These are phyloP conservation scores for Melanchra persicariae DNA, from an alignment of 2,888 invertebrate species.

Conservation along the genomic window DNA sequence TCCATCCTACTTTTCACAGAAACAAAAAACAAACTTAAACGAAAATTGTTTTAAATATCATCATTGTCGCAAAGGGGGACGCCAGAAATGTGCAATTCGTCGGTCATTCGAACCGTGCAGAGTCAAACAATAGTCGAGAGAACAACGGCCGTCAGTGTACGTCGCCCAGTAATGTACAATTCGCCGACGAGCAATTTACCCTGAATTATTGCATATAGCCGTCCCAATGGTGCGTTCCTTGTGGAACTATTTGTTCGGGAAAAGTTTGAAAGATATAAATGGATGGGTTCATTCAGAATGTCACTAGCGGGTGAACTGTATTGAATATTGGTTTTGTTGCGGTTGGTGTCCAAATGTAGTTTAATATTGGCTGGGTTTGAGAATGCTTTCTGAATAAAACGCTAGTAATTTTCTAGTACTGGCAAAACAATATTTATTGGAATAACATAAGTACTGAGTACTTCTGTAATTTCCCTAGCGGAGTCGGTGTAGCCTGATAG, in stretches of 20 bases:
- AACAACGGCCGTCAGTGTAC: conserved; percentile 67
- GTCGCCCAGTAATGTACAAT: conserved; percentile 74
- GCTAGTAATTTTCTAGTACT: neutral
- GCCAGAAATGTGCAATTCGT: conserved; percentile 56
- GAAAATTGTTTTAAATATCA: conserved; percentile 37
- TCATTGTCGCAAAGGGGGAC: conserved; percentile 30
- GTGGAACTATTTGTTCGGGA: conserved; percentile 65
- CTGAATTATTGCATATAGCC: conserved; percentile 79
- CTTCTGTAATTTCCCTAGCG: too few species aligned
- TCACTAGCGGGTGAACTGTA: conserved; percentile 30
- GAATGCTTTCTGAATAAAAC: neutral
- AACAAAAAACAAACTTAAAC: conserved; percentile 8
- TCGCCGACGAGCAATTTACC: conserved; percentile 75
- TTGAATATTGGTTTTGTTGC: conserved; percentile 29
- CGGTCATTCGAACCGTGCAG: conserved; percentile 54
- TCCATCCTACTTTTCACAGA: neutral
- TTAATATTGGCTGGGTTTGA: neutral
- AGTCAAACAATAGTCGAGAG: conserved; percentile 62
- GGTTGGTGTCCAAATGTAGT: neutral
- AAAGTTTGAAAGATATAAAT: conserved; percentile 63
- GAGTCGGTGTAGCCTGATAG: too few species aligned
- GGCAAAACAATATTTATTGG: too few species aligned
- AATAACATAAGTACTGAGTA: too few species aligned
- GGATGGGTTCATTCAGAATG: conserved; percentile 54
- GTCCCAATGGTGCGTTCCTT: conserved; percentile 68